Base-by-base conservation (phyloP, 2,797 vertebrate genomes). In the Helarctos malayanus region DNA sequence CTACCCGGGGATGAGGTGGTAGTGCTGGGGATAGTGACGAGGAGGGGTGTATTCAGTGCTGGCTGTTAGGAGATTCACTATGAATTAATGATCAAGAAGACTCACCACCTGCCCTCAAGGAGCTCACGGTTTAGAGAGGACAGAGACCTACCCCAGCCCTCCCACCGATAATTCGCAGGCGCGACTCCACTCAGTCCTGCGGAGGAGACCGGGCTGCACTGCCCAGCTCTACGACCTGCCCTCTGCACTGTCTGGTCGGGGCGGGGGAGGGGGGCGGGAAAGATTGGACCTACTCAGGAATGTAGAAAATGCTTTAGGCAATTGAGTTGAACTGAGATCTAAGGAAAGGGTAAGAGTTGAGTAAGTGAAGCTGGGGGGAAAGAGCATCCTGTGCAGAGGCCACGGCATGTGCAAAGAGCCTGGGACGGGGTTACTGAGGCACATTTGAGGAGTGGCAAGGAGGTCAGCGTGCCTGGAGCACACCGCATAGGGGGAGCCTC, bases 241-340 rank as follows among this genome's bases (percentile, higher is more conserved):
- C 5, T 56, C 9, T 1, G 27, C 80, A 7, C 35, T 29, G 1
- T 90, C 16, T 0, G 1, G 3, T 13, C 13, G 21, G 23, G 0
- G 23, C 13, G 12, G 12, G 69, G 21, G 1, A 7, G 13, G 13
- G 41, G 23, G 1, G 10, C n/a, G 12, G 52, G 25, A 23, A 52
- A 27, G n/a, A 57, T n/a, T 14, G 56, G 49, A 23, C 73, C 27
- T 52, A n/a, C 57, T 93, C 23, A 23, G 4, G 13, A 13, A 27
- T 32, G 35, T 32, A 47, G 21, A 2, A 86, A 80, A 27, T 29
- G 25, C 59, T 82, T 84, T 9, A 61, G 45, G 9, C 7, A 1
- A 56, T 1, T 32, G 45, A 7, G 16, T 19, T 76, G 41, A 94
- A 56, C 8, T 63, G 63, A 88, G 5, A 52, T 16, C 23, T 13